Evolutionary conservation across 2,888 invertebrate genomes (phyloP).

Genomic region (Leptura quadrifasciata): DNA sequence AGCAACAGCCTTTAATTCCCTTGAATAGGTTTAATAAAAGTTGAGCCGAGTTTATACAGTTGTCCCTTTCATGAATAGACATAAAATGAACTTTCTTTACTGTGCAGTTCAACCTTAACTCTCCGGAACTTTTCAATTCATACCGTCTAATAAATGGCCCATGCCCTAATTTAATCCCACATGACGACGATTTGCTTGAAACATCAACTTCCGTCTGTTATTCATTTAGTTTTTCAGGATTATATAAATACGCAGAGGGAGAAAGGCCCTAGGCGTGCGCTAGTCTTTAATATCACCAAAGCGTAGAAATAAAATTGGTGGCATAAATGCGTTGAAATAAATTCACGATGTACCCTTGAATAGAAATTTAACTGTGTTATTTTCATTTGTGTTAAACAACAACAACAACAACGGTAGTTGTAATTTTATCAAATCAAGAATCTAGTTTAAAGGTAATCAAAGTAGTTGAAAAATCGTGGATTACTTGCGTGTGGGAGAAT

Average conservation of each 20-base stretch:
- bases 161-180: constrained; percentile 26
- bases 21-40: constrained; percentile 11
- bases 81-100: constrained; percentile 15
- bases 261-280: neutral
- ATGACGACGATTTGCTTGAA: constrained; percentile 21
- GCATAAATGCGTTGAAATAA: neutral
- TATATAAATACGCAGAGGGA: neutral
- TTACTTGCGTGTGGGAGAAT: no score
- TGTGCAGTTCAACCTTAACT: neutral
- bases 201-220: constrained; percentile 28
- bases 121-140: constrained; percentile 19
- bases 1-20: neutral
- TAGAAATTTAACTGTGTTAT: no score
- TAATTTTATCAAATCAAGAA: no score
- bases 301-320: neutral
- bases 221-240: constrained; percentile 26
- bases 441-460: no score
- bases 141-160: constrained; percentile 26
- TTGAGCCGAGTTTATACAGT: constrained; percentile 10
- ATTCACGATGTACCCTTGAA: no score
- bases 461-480: no score
- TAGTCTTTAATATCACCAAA: neutral
- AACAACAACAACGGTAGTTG: no score
- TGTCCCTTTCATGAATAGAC: constrained; percentile 14
- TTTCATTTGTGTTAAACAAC: no score